Percentiles rank a stretch among this genome's conserved stretches.
Evolutionary conservation across 1,140 invertebrate species (phyloP).

Genomic region (Drosophila erecta): DNA sequence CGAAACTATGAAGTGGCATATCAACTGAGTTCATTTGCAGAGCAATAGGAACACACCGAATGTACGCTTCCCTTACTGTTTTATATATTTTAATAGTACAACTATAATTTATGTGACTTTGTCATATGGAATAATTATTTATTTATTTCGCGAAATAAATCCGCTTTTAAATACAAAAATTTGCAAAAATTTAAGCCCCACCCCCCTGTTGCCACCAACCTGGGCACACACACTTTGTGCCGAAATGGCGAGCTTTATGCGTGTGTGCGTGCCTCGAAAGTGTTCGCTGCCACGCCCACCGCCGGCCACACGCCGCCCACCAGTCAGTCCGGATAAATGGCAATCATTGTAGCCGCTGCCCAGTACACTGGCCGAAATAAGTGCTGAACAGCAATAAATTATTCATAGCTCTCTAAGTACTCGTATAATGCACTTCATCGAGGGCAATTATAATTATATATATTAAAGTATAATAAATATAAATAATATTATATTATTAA

Average conservation of each 20-base stretch:
- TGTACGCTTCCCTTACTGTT: too few species aligned
- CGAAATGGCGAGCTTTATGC: constrained; percentile 75
- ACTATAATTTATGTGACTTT: too few species aligned
- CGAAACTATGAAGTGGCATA: neutral
- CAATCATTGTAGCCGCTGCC: constrained; percentile 3
- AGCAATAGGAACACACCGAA: too few species aligned
- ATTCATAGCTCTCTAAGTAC: too few species aligned
- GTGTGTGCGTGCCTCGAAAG: constrained; percentile 53
- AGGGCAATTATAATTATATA: too few species aligned
- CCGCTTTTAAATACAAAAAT: neutral
- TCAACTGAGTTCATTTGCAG: too few species aligned
- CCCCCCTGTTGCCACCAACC: neutral
- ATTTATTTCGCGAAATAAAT: neutral
- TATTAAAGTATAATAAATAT: too few species aligned
- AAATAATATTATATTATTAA: too few species aligned
- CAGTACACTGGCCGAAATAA: neutral
- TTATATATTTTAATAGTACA: too few species aligned
- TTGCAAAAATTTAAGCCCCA: neutral
- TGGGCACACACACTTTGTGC: constrained; percentile 55
- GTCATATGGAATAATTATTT: neutral
- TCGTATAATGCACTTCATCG: too few species aligned
- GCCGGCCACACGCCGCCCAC: constrained; percentile 2
- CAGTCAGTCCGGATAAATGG: constrained; percentile 15
- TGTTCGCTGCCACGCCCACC: constrained; percentile 16
- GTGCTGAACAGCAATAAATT: too few species aligned